Evolutionary conservation across 2,888 invertebrate species (phyloP), one percentile per base, ranked within the genome.

Genomic region (Tanytarsus gracilentus): DNA sequence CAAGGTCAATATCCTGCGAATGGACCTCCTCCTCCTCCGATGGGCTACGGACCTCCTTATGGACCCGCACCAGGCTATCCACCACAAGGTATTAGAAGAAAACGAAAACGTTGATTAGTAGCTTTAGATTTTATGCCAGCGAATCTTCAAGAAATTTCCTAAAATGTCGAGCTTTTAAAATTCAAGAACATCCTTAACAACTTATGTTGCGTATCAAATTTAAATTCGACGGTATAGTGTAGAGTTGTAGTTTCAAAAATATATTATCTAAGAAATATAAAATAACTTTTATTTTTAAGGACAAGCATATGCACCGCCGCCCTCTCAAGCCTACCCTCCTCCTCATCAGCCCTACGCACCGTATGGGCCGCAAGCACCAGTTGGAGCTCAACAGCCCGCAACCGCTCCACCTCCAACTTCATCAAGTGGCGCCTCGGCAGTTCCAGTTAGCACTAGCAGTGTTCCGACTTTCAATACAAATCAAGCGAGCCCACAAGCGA

Each of bases 1-100:
- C 74, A 75, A n/a, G 74, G 71, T 23, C 71, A 71, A 4, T 69
- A 69, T 25, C 69, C 69, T 23, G 71, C 70, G 36, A 73, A 74
- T 53, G 74, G 73, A 26, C 74, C 72, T 6, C 73, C 75, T 11
- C n/a, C n/a, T n/a, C 78, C 78, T 0, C 73, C 74, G 9, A 75
- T 71, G 68, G 73, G 71, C 26, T 75, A 76, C 64, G 39, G 21
- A 0, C 33, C 21, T 1, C 36, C 30, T n/a, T 16, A 16, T 23
- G 44, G 40, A 2, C 39, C 36, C 8, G 25, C 21, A 1, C 39
- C 23, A n/a, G 16, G 21, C 23, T 26, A 23, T 23, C 49, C 49
- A 49, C n/a, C n/a, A n/a, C n/a, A n/a, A n/a, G n/a, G n/a, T n/a
- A n/a, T n/a, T n/a, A n/a, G n/a, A n/a, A n/a, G n/a, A n/a, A n/a